A percentile compares a stretch with the other conserved stretches of the same genome.
Conservation (phyloP, 2,888 invertebrate genomes). For the Gastrophysa polygoni region DNA sequence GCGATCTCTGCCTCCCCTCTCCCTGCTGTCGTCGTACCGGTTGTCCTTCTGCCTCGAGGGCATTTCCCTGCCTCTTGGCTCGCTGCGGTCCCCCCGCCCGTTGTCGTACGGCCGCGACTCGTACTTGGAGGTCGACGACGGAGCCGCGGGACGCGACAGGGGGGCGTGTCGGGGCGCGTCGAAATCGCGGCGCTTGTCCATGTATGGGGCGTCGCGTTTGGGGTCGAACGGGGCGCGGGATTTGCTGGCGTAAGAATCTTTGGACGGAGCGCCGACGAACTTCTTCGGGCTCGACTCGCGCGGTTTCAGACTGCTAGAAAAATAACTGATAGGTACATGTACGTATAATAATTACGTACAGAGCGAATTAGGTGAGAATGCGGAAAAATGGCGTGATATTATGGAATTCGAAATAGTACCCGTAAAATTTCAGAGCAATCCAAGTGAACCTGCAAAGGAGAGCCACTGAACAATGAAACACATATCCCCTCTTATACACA, state of each 20-base stretch:
- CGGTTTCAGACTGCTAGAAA: slow-evolving; percentile 43
- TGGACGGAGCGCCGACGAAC: slow-evolving; percentile 39
- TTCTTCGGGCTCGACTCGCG: slow-evolving; percentile 46
- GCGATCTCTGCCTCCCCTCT: slow-evolving; percentile 46
- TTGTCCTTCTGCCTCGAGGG: slow-evolving; percentile 42
- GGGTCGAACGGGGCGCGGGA: slow-evolving; percentile 43
- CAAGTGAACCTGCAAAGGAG: too few species aligned
- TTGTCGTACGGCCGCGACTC: slow-evolving; percentile 41
- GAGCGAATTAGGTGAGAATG: too few species aligned
- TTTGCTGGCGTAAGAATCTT: slow-evolving; percentile 41
- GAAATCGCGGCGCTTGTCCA: slow-evolving; percentile 41
- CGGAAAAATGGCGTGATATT: too few species aligned
- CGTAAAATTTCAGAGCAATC: too few species aligned
- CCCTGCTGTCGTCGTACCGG: slow-evolving; percentile 47
- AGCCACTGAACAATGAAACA: too few species aligned
- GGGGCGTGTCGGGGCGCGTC: too few species aligned
- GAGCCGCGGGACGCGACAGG: slow-evolving; percentile 33
- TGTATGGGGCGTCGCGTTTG: slow-evolving; percentile 47
- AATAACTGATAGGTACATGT: background rate
- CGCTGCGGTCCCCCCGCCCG: slow-evolving; percentile 36
- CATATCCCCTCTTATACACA: too few species aligned
- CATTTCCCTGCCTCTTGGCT: slow-evolving; percentile 34
- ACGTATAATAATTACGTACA: too few species aligned
- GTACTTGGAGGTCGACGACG: too few species aligned
- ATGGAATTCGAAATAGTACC: too few species aligned